Percentiles rank a stretch among this genome's conserved stretches.
Conservation (phyloP, 2,888 invertebrate genomes). For the Meteorus cinctellus region DNA sequence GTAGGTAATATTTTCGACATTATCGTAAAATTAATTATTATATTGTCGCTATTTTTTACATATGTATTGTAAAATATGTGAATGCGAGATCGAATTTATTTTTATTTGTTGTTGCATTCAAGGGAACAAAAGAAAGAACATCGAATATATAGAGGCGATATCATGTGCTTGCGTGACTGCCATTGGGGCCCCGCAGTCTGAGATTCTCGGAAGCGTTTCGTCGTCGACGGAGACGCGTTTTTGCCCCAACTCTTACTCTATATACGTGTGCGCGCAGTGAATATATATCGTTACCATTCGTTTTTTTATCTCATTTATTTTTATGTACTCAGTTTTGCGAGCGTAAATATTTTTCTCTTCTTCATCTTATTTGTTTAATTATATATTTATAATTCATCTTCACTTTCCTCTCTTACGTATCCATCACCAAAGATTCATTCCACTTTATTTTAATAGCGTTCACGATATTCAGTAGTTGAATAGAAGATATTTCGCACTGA, state of each 20-base stretch:
- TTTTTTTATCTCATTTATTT: conserved; percentile 30
- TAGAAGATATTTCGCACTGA: neutral
- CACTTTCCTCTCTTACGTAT: neutral
- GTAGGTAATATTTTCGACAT: no score
- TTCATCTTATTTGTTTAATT: neutral
- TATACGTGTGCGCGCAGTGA: conserved; percentile 41
- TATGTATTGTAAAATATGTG: no score
- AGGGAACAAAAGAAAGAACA: conserved; percentile 31
- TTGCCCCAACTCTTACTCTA: conserved; percentile 54
- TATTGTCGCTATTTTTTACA: no score
- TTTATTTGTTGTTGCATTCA: no score
- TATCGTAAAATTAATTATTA: no score
- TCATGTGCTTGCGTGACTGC: neutral
- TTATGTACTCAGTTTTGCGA: neutral
- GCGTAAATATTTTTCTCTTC: neutral
- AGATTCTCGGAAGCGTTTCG: conserved; percentile 68
- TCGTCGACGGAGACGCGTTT: conserved; percentile 62
- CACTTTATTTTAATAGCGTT: no score
- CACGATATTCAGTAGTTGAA: no score
- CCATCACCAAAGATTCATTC: no score
- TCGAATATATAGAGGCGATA: conserved; percentile 48
- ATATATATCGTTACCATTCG: conserved; percentile 28
- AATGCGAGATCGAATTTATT: no score
- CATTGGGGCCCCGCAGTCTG: conserved; percentile 54
- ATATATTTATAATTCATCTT: neutral